Base-by-base conservation (phyloP, 2,797 vertebrate species). In the Schizopygopsis pylzovi region DNA sequence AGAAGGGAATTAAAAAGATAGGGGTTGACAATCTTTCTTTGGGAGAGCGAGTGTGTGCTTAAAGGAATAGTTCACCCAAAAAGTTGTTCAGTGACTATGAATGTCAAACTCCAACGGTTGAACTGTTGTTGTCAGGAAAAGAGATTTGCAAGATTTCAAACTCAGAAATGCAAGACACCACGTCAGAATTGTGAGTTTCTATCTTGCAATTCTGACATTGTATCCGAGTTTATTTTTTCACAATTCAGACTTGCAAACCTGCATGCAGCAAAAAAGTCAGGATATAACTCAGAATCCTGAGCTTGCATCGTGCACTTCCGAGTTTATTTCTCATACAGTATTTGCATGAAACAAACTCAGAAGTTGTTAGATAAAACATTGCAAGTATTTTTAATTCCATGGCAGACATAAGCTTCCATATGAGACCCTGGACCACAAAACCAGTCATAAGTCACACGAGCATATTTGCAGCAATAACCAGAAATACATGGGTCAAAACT, bases 11-110 rank as follows among this genome's bases (percentile, higher is more conserved):
- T 43, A 49, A 67, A 73, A 33, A 73, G 79, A 56, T 71, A 45
- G 68, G 89, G 70, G 79, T 67, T 77, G 86, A 82, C 45, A 79
- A 75, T 77, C 68, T 71, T 56, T 52, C n/a, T 76, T 25, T 49
- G n/a, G 33, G 18, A 12, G 45, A 18, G 52, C 2, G 49, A 11
- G 78, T 65, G 78, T 33, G 61, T 3, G 0, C 22, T 82, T 59
- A 82, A 82, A 72, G 68, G 39, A 72, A 43, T 41, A 82, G 67
- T 28, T 67, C 59, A 45, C 56, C 54, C 22, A 10, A 61, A n/a
- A 75, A 33, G 2, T 37, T 75, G 15, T 18, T 49, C 2, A 75
- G 76, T 59, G 52, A 56, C 49, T 7, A 15, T n/a, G 47, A 54
- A 18, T 37, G 11, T 76, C 18, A 25, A 15, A 59, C 4, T n/a